These are phyloP conservation scores for Lepeophtheirus salmonis DNA, from an alignment of 1,140 invertebrate genomes.

Conservation along the genomic window DNA sequence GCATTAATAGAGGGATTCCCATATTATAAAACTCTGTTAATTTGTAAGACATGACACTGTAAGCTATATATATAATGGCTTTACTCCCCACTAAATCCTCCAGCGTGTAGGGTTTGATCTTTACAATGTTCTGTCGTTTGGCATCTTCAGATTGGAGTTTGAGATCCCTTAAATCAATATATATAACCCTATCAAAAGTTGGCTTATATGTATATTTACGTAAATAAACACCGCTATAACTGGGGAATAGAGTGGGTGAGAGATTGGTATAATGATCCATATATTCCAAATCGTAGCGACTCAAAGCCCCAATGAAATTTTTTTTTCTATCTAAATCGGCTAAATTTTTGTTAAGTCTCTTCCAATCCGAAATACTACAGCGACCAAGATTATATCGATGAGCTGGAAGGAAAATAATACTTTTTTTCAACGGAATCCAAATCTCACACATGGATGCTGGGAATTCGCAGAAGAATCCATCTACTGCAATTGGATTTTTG, in stretches of 20 bases:
- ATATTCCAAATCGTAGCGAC: slow-evolving; percentile 4
- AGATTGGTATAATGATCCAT: not conserved
- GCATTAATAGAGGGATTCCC: not conserved
- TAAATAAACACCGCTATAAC: not conserved
- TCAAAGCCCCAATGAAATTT: not conserved
- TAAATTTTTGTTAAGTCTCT: not conserved
- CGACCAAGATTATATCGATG: slow-evolving; percentile 9
- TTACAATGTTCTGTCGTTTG: not conserved
- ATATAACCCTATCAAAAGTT: not conserved
- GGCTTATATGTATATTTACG: not conserved
- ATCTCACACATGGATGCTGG: slow-evolving; percentile 10
- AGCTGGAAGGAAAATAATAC: not conserved
- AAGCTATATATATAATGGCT: not conserved
- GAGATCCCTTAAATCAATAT: not conserved
- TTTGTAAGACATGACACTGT: slow-evolving; percentile 7
- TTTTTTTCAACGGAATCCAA: not conserved
- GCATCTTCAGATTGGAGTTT: not conserved
- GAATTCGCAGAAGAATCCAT: slow-evolving; percentile 3
- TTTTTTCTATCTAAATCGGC: not conserved
- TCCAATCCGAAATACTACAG: not conserved
- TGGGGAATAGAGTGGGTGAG: not conserved
- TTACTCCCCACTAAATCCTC: not conserved
- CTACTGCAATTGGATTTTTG: not conserved
- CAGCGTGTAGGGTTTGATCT: not conserved
- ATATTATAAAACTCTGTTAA: slow-evolving; percentile 3